Conservation (phyloP, 1,140 invertebrate genomes). For the Atta cephalotes region DNA sequence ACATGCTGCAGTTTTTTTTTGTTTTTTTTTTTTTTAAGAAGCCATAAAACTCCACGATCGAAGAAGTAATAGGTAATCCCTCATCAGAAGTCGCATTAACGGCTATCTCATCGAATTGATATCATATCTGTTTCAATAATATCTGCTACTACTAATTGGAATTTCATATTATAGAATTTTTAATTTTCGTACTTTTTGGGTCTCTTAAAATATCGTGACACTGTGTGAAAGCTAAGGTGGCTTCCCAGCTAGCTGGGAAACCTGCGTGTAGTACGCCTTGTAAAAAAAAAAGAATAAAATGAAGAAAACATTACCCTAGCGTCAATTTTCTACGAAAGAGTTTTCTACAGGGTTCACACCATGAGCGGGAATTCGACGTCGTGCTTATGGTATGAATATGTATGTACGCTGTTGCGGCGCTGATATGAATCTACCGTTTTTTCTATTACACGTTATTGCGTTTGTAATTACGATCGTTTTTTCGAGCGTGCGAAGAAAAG, state of each 20-base stretch:
- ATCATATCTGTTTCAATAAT: constrained; percentile 1
- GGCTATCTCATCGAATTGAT: not conserved
- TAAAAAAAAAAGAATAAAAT: constrained; percentile 76
- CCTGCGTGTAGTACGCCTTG: constrained; percentile 80
- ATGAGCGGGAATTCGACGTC: constrained; percentile 67
- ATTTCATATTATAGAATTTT: not conserved
- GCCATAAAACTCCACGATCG: not conserved
- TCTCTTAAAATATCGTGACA: constrained; percentile 65
- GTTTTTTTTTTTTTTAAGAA: not conserved
- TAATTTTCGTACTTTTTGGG: not conserved
- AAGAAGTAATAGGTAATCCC: not conserved
- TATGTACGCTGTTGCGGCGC: constrained; percentile 73
- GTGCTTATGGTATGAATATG: constrained; percentile 76
- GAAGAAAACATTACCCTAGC: constrained; percentile 81
- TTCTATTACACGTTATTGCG: constrained; percentile 67
- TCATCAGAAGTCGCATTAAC: not conserved
- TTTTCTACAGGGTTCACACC: constrained; percentile 76
- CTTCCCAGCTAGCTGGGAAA: constrained; percentile 71
- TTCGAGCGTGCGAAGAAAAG: constrained; percentile 28
- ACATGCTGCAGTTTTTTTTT: not conserved
- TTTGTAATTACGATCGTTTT: constrained; percentile 56
- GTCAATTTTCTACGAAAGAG: constrained; percentile 85
- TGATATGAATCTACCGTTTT: constrained; percentile 72
- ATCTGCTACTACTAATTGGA: not conserved
- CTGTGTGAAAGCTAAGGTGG: constrained; percentile 75